phyloP scores from a whole-genome alignment of 2,113 vertebrate species.

The Apeltes quadracus region DNA sequence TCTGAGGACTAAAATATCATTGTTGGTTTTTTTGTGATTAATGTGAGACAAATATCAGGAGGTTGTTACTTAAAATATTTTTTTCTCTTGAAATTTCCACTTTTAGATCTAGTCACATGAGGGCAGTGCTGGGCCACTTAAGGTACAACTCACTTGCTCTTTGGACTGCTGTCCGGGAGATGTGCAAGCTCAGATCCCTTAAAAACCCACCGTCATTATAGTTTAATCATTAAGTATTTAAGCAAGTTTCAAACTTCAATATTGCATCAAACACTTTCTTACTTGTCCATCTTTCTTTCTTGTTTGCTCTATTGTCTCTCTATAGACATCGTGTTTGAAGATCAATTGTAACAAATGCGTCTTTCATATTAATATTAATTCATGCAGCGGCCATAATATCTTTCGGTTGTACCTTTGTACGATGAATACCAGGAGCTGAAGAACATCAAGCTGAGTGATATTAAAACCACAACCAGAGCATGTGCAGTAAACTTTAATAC shows the following conservation, averaged over 20 bases:
- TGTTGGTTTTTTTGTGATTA: constrained; percentile 24
- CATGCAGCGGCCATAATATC: not conserved
- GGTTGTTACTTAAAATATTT: not conserved
- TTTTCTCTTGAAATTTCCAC: not conserved
- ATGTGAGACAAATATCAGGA: not conserved
- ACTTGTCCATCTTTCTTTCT: too few species aligned
- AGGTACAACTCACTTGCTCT: not conserved
- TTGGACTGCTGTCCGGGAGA: not conserved
- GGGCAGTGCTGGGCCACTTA: constrained; percentile 53
- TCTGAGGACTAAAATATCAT: constrained; percentile 55
- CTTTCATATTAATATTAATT: not conserved
- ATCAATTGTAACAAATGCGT: not conserved
- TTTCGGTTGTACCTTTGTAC: constrained; percentile 81
- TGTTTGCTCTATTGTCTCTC: not conserved
- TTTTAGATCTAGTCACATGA: constrained; percentile 44
- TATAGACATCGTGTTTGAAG: not conserved
- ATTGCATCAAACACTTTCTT: not conserved
- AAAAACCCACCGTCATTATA: not conserved
- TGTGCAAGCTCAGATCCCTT: not conserved
- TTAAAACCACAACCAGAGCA: constrained; percentile 87
- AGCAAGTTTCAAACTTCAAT: not conserved
- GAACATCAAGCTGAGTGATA: constrained; percentile 90
- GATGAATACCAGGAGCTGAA: constrained; percentile 92
- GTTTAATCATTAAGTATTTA: not conserved
- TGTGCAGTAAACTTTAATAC: constrained; percentile 69